phyloP scores from a whole-genome alignment of 30 jellyfish, hydroid and myxozoan genomes.

The Phacellophora camtschatica region DNA sequence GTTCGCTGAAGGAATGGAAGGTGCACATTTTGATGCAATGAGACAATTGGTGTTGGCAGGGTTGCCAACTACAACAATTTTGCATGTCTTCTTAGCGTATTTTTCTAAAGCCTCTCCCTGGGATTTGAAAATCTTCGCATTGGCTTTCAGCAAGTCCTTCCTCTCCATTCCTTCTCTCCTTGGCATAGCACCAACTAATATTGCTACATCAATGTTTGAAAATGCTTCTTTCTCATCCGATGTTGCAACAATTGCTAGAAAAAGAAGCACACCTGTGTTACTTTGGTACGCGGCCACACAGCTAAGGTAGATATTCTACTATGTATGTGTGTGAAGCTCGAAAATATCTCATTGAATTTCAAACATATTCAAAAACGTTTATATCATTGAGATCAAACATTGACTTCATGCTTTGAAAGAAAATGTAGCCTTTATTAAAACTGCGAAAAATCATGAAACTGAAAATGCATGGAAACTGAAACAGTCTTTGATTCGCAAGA shows the following conservation, averaged over 20 bases:
- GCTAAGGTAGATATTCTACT: no score
- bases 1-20: conserved; percentile 94
- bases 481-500: no score
- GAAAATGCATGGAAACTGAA: no score
- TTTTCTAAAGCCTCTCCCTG: conserved; percentile 94
- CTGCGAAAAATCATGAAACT: no score
- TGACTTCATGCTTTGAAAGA: no score
- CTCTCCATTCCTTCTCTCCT: conserved; percentile 99
- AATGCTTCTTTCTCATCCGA: conserved; percentile 92
- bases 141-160: conserved; percentile 93
- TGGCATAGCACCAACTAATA: conserved; percentile 99
- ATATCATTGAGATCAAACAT: no score
- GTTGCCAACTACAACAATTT: conserved; percentile 96
- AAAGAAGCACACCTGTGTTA: neutral
- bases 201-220: conserved; percentile 92
- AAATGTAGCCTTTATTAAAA: no score
- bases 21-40: conserved; percentile 88
- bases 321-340: no score
- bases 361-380: no score
- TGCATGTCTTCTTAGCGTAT: conserved; percentile 95
- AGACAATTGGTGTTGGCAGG: conserved; percentile 99
- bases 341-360: no score
- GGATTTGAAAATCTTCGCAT: conserved; percentile 88
- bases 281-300: no score
- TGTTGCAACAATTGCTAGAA: conserved; percentile 82